Percentiles rank a stretch among this genome's conserved stretches.
Evolutionary conservation across 2,888 invertebrate species (phyloP).

Genomic region (Chironomus tentans): DNA sequence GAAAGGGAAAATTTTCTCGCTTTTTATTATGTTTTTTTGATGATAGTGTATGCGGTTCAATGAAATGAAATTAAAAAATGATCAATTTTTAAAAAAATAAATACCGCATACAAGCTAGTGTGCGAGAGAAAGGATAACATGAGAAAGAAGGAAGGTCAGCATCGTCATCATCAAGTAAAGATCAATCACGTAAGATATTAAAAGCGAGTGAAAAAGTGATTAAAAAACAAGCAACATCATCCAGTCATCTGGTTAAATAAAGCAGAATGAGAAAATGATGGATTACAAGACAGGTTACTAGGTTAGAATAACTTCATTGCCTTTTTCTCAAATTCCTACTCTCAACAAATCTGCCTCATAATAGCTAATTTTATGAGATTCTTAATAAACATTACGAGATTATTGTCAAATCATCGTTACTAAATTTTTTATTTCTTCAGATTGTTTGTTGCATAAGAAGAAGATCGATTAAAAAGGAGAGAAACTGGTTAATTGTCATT

Average conservation of each 20-base stretch:
- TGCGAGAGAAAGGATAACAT: too few species aligned
- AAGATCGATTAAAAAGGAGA: too few species aligned
- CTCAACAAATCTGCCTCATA: too few species aligned
- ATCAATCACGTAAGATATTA: conserved; percentile 12
- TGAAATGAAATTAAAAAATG: background rate
- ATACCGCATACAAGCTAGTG: too few species aligned
- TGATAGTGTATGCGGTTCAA: background rate
- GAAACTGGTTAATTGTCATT: too few species aligned
- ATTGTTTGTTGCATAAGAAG: too few species aligned
- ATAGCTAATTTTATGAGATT: too few species aligned
- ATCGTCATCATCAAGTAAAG: conserved; percentile 3
- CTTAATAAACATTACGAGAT: too few species aligned
- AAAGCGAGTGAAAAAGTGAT: background rate
- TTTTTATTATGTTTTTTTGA: background rate
- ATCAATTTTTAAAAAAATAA: too few species aligned
- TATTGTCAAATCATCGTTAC: too few species aligned
- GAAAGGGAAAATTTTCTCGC: conserved; percentile 16
- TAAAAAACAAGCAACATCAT: too few species aligned
- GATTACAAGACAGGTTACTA: conserved; percentile 22
- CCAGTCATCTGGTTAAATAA: conserved; percentile 5
- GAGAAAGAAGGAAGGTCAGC: background rate
- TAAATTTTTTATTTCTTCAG: too few species aligned
- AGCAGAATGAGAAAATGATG: background rate
- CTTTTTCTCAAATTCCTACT: background rate
- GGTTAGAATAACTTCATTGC: background rate